phyloP scores from a whole-genome alignment of 2,888 invertebrate species.

The Lepidocyrtinus sp. region DNA sequence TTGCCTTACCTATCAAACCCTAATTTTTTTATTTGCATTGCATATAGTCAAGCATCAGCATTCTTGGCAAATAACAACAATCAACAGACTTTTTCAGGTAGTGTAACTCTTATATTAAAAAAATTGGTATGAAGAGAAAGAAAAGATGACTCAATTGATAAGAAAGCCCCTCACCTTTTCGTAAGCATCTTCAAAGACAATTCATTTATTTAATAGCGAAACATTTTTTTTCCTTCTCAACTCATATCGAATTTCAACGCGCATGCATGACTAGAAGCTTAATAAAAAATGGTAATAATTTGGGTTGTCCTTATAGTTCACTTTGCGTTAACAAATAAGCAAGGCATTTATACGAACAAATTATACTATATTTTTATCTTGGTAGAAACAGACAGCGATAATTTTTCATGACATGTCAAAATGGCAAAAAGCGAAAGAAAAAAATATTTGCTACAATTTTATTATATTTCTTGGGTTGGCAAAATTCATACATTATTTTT shows the following conservation, averaged over 20 bases:
- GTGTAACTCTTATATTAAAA: constrained; percentile 27
- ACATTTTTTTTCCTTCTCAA: not conserved
- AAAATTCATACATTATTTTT: no score
- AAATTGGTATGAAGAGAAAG: constrained; percentile 27
- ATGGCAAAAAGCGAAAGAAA: not conserved
- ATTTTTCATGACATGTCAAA: not conserved
- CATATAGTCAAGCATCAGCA: constrained; percentile 35
- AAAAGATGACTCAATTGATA: constrained; percentile 56
- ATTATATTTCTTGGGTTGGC: not conserved
- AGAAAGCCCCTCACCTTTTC: constrained; percentile 31
- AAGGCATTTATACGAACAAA: constrained; percentile 23
- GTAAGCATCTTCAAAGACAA: not conserved
- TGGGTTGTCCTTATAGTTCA: not conserved
- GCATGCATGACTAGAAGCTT: constrained; percentile 24
- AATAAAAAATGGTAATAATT: constrained; percentile 3
- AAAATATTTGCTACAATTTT: not conserved
- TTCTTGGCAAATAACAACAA: constrained; percentile 48
- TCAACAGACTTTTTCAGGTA: constrained; percentile 43
- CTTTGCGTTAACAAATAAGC: no score
- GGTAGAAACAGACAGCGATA: not conserved
- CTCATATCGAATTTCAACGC: constrained; percentile 44
- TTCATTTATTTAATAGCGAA: constrained; percentile 5
- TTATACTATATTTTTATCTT: constrained; percentile 13
- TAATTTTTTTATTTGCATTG: constrained; percentile 28
- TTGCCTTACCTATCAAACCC: constrained; percentile 28